These are phyloP conservation scores for Aradus depressus DNA, from an alignment of 2,888 invertebrate genomes.

Conservation along the genomic window DNA sequence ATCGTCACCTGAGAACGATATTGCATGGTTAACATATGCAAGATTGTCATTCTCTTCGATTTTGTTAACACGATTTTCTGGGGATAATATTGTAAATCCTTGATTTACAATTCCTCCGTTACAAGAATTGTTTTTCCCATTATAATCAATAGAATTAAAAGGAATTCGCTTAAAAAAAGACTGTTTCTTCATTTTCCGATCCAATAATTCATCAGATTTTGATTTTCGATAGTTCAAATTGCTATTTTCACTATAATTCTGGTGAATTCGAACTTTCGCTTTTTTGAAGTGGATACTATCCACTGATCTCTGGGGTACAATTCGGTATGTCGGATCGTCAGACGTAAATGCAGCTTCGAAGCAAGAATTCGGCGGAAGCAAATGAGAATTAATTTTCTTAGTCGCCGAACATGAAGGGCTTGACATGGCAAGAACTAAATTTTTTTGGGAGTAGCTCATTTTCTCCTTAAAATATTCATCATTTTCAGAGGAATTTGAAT, in stretches of 20 bases:
- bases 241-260: constrained; percentile 4
- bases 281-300: constrained; percentile 29
- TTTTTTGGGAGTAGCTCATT: constrained; percentile 23
- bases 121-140: background rate
- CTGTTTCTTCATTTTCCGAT: background rate
- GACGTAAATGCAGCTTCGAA: constrained; percentile 37
- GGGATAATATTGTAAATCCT: constrained; percentile 19
- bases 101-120: constrained; percentile 19
- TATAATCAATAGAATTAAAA: constrained; percentile 5
- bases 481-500: constrained; percentile 9
- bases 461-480: constrained; percentile 7
- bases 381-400: background rate
- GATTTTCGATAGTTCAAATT: background rate
- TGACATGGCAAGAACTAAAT: constrained; percentile 21
- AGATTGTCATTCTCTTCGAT: background rate
- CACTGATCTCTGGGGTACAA: constrained; percentile 33
- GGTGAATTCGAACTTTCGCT: background rate
- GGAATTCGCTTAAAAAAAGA: background rate
- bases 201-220: background rate
- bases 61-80: background rate
- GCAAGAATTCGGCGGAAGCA: constrained; percentile 32
- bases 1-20: constrained; percentile 20
- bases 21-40: constrained; percentile 21
- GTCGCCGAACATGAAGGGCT: constrained; percentile 7
- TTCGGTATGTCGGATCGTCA: constrained; percentile 35